These are phyloP conservation scores for Nanorana parkeri DNA, from an alignment of 2,113 vertebrate genomes.

Conservation along the genomic window DNA sequence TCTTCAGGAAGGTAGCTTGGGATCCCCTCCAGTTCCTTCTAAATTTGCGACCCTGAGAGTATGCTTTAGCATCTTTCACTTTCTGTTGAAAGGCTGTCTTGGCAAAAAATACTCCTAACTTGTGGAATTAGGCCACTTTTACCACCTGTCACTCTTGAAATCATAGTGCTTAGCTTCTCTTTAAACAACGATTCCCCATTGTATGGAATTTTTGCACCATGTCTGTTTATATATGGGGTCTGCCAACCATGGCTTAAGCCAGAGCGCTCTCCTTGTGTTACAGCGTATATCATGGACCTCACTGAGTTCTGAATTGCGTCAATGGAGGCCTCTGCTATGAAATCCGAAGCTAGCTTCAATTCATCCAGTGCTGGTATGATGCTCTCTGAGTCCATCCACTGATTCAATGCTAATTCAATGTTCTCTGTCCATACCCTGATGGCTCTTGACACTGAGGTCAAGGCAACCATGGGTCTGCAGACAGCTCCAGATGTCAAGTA, in stretches of 20 bases:
- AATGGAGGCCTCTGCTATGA: not conserved
- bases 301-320: not conserved
- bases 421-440: not conserved
- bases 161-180: not conserved
- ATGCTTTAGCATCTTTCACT: not conserved
- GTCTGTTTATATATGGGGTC: not conserved
- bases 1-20: not conserved
- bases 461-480: not conserved
- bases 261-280: not conserved
- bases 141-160: too few relatives aligned
- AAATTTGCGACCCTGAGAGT: too few relatives aligned
- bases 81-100: not conserved
- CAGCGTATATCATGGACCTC: not conserved
- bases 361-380: not conserved
- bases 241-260: not conserved
- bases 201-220: not conserved
- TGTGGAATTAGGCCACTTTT: not conserved
- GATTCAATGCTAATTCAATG: not conserved
- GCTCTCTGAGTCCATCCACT: not conserved
- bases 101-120: not conserved
- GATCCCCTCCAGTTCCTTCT: not conserved
- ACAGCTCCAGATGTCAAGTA: not conserved
- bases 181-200: not conserved
- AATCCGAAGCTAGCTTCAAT: too few relatives aligned
- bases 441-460: not conserved